Base-by-base conservation (phyloP, 2,797 vertebrate genomes). In the Sparus aurata region DNA sequence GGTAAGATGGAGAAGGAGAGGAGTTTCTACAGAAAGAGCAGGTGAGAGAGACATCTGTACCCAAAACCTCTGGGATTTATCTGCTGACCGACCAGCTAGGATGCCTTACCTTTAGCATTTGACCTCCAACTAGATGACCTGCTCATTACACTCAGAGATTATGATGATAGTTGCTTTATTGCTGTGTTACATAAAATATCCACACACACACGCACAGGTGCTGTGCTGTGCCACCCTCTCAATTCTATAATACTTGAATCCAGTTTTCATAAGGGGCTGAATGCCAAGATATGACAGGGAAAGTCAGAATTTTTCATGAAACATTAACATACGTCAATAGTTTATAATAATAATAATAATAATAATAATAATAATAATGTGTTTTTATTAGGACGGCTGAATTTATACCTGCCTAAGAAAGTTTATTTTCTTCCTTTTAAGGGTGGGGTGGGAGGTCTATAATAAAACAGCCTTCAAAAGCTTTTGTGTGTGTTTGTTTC, bases 41-140 rank as follows among this genome's bases (percentile, higher is more conserved):
- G 53, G 4, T 30, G 5, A 74, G 16, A 79, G 38, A 83, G 63
- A 72, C 18, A 61, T 80, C 55, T 69, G 41, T 60, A 22, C n/a
- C 59, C 18, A 72, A 65, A 34, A 43, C 34, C 41, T 27, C 2
- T 4, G 50, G 25, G 60, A 65, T 80, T 73, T 60, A 73, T 71
- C 5, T 79, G 62, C 67, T 79, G 79, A 79, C 62, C 62, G 66
- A 66, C 71, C 53, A 79, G 47, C 22, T 16, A 22, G 5, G 25
- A 58, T 53, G 38, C 22, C 59, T 52, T 52, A 74, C 8, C 16
- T 87, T 86, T 80, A 87, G 75, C 68, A 77, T 87, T 79, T 86
- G 78, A 87, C 81, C 82, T 84, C 60, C 47, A 78, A 85, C 78
- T 77, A 73, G 46, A 71, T 30, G 49, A 74, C 38, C 41, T 55